phyloP scores from a whole-genome alignment of 2,888 invertebrate species.

The Ichneumoninae sp. region DNA sequence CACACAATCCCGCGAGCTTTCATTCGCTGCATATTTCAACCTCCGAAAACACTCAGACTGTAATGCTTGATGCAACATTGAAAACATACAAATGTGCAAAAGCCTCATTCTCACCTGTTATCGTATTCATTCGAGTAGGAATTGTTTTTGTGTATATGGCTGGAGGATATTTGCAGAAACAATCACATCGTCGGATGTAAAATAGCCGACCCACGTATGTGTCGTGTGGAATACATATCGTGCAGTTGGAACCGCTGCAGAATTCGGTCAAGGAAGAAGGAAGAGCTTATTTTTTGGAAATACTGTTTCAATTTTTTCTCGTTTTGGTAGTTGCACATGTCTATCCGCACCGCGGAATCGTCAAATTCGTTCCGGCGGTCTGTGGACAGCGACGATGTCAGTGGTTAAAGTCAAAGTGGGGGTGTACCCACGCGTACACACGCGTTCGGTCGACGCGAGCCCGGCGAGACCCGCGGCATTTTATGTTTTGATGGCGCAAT shows the following conservation, averaged over 20 bases:
- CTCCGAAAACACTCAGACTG: slow-evolving; percentile 55
- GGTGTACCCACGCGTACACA: slow-evolving; percentile 82
- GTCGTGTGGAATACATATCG: slow-evolving; percentile 2
- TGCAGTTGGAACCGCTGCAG: not conserved
- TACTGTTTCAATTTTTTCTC: slow-evolving; percentile 1
- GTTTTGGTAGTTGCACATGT: not conserved
- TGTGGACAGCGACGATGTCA: slow-evolving; percentile 70
- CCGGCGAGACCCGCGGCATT: slow-evolving; percentile 77
- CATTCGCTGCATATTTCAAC: slow-evolving; percentile 41
- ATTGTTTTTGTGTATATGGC: not conserved
- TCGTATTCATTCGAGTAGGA: not conserved
- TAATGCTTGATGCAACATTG: slow-evolving; percentile 16
- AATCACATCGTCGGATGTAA: slow-evolving; percentile 11
- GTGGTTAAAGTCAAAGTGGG: slow-evolving; percentile 77
- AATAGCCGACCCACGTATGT: slow-evolving; percentile 18
- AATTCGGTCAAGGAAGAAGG: slow-evolving; percentile 29
- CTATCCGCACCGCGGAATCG: slow-evolving; percentile 70
- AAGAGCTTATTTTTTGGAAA: slow-evolving; percentile 16
- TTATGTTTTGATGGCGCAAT: slow-evolving; percentile 85
- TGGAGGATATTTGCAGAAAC: slow-evolving; percentile 14
- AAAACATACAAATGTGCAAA: slow-evolving; percentile 17
- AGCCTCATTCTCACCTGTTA: slow-evolving; percentile 1
- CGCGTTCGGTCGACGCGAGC: slow-evolving; percentile 69
- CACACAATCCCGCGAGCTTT: slow-evolving; percentile 3
- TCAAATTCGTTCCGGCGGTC: slow-evolving; percentile 68